A percentile compares a stretch with the other conserved stretches of the same genome.
Conservation (phyloP, 2,888 invertebrate genomes). For the Rapana venosa region DNA sequence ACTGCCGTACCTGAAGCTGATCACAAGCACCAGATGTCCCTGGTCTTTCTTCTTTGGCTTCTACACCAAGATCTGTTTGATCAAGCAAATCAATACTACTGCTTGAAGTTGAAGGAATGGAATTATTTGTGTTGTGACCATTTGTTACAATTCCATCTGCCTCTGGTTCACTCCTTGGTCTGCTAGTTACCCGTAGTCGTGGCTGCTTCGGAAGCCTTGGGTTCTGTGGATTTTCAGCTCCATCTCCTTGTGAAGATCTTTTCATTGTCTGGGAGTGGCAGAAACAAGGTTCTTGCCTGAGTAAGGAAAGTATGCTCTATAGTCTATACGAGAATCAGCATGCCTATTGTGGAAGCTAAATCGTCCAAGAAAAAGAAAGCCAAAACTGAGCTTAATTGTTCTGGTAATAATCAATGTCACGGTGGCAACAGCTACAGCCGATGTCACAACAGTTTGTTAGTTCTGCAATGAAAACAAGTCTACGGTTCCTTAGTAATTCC, state of each 20-base stretch:
- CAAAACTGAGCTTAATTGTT: too few species aligned
- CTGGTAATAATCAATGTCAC: too few species aligned
- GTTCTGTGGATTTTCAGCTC: neutral
- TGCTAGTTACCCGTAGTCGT: neutral
- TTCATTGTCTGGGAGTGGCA: neutral
- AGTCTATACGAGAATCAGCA: too few species aligned
- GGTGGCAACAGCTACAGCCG: too few species aligned
- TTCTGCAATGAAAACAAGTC: too few species aligned
- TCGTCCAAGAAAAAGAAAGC: too few species aligned
- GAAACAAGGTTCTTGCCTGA: too few species aligned
- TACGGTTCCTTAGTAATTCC: too few species aligned
- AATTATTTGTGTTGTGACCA: neutral
- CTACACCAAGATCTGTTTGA: neutral
- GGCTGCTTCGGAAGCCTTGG: neutral
- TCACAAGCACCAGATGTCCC: neutral
- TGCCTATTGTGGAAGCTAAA: too few species aligned
- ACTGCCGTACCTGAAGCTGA: neutral
- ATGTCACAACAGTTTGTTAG: too few species aligned
- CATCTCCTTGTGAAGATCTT: slow-evolving; percentile 2
- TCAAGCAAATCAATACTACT: neutral
- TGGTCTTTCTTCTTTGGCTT: neutral
- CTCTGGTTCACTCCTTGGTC: neutral
- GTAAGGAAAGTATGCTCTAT: too few species aligned
- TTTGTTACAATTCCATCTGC: neutral
- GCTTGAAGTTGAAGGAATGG: neutral